Conservation (phyloP, 2,797 vertebrate genomes). For the Cossypha niveicapilla region DNA sequence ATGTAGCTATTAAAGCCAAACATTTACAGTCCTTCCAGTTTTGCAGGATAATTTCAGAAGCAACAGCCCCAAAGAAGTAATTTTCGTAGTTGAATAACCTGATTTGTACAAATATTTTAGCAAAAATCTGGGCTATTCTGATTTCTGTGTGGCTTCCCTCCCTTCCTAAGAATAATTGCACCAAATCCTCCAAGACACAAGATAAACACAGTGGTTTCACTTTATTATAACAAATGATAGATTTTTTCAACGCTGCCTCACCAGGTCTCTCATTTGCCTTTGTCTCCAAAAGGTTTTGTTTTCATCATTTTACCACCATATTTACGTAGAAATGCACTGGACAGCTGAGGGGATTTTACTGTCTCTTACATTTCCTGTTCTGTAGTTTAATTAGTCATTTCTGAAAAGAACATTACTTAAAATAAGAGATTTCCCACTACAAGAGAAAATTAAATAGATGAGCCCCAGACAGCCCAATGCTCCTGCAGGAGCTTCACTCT, state of each 20-base stretch:
- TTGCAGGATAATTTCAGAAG: constrained; percentile 59
- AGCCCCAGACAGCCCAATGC: neutral
- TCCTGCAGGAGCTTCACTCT: neutral
- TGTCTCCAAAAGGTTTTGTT: constrained; percentile 11
- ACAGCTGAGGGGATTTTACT: constrained; percentile 33
- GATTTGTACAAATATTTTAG: constrained; percentile 48
- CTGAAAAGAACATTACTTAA: neutral
- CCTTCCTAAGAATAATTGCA: neutral
- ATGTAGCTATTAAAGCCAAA: constrained; percentile 45
- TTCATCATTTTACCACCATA: constrained; percentile 14
- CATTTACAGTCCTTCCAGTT: constrained; percentile 56
- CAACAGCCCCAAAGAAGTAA: neutral
- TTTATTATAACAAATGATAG: neutral
- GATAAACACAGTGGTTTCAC: constrained; percentile 39
- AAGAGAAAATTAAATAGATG: neutral
- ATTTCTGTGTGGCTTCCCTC: neutral
- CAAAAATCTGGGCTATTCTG: constrained; percentile 20
- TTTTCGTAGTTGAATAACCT: constrained; percentile 45
- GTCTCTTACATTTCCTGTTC: constrained; percentile 41
- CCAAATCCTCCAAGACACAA: constrained; percentile 20
- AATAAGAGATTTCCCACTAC: neutral
- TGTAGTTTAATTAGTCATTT: constrained; percentile 38
- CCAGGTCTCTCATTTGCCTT: neutral
- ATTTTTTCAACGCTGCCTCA: constrained; percentile 12
- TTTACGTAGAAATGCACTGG: neutral